Evolutionary conservation across 2,888 invertebrate genomes (phyloP).

Genomic region (Polyommatus iphigenia): DNA sequence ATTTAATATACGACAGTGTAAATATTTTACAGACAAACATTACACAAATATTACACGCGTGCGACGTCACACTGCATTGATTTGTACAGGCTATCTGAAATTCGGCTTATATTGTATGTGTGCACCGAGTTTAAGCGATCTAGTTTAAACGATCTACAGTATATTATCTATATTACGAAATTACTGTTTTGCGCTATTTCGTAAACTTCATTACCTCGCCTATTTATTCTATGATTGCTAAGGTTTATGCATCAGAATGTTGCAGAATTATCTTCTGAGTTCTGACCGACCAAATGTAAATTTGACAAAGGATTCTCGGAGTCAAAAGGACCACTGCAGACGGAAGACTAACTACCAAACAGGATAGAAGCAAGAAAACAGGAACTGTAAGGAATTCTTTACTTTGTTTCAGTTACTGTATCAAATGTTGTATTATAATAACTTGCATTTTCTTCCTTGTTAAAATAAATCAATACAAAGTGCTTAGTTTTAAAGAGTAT

Average conservation of each 20-base stretch:
- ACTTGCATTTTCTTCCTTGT: not conserved
- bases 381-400: not conserved
- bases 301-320: not conserved
- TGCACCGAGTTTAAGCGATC: no score
- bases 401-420: not conserved
- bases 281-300: not conserved
- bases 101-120: no score
- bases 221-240: not conserved
- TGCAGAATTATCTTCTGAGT: not conserved
- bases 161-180: no score
- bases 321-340: not conserved
- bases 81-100: no score
- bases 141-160: no score
- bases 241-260: not conserved
- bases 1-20: not conserved
- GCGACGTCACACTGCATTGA: no score
- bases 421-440: not conserved
- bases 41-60: no score
- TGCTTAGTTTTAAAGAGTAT: no score
- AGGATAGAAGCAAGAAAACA: conserved; percentile 1
- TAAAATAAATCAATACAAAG: not conserved
- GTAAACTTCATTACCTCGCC: not conserved
- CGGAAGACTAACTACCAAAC: conserved; percentile 1
- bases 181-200: no score
- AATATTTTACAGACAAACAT: not conserved